These are phyloP conservation scores for Trichogramma evanescens DNA, from an alignment of 2,888 invertebrate genomes.

Conservation along the genomic window DNA sequence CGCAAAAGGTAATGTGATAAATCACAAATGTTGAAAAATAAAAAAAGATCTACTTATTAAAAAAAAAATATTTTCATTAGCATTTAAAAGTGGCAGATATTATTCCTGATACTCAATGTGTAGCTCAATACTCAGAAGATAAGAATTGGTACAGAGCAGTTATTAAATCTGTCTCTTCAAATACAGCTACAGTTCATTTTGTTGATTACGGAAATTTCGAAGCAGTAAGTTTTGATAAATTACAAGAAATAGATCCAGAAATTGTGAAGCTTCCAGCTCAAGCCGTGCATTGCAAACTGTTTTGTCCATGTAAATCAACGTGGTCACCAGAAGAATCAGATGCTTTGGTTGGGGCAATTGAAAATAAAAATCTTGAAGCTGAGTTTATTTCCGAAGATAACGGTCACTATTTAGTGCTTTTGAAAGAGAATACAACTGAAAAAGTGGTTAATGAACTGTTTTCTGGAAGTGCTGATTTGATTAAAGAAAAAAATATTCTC, in stretches of 20 bases:
- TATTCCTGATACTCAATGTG: constrained; percentile 30
- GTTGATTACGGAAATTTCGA: constrained; percentile 71
- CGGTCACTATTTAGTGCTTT: constrained; percentile 32
- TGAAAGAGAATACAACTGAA: constrained; percentile 25
- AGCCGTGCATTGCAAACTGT: constrained; percentile 42
- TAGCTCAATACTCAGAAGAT: constrained; percentile 49
- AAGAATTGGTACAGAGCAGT: constrained; percentile 65
- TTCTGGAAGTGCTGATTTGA: constrained; percentile 27
- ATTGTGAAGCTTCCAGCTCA: constrained; percentile 39
- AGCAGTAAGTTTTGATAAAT: constrained; percentile 48
- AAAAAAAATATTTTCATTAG: not conserved
- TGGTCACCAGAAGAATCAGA: constrained; percentile 27
- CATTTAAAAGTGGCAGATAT: constrained; percentile 25
- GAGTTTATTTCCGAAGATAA: constrained; percentile 35
- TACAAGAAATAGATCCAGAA: constrained; percentile 44
- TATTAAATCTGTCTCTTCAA: constrained; percentile 49
- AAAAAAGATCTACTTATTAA: not conserved
- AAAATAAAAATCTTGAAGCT: constrained; percentile 32
- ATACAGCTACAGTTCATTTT: constrained; percentile 54
- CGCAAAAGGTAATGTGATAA: constrained; percentile 24
- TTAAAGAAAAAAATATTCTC: constrained; percentile 27
- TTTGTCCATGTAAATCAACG: constrained; percentile 29
- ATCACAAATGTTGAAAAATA: not conserved
- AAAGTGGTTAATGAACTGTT: constrained; percentile 36
- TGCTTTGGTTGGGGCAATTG: constrained; percentile 27